phyloP scores from a whole-genome alignment of 2,888 invertebrate species.

The Cataglyphis cursor region DNA sequence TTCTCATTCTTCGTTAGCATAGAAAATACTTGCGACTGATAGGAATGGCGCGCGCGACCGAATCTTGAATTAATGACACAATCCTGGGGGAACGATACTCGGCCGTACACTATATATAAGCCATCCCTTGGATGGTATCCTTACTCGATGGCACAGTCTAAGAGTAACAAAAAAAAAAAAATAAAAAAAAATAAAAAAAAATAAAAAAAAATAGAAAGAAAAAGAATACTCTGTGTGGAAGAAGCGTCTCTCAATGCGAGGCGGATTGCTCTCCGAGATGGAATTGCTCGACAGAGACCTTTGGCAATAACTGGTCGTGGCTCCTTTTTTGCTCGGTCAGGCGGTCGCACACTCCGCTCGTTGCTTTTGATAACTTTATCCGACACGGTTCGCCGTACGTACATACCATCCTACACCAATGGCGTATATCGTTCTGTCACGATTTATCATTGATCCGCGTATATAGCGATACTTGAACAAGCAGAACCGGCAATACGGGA shows the following conservation, averaged over 20 bases:
- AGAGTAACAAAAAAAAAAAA: constrained; percentile 6
- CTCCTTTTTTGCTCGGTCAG: constrained; percentile 27
- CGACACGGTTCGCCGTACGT: constrained; percentile 58
- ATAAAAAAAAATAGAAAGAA: neutral
- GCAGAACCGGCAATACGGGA: constrained; percentile 13
- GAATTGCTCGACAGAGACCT: constrained; percentile 73
- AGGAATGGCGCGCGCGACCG: constrained; percentile 1
- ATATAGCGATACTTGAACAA: constrained; percentile 17
- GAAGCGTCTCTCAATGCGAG: constrained; percentile 54
- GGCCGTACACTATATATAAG: constrained; percentile 4
- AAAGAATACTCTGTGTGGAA: constrained; percentile 36
- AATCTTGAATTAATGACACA: constrained; percentile 47
- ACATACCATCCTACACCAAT: constrained; percentile 51
- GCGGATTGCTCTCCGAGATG: constrained; percentile 70
- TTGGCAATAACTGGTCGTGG: constrained; percentile 71
- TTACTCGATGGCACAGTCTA: constrained; percentile 23
- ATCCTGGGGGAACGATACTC: constrained; percentile 12
- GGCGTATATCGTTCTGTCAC: constrained; percentile 69
- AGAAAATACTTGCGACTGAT: constrained; percentile 39
- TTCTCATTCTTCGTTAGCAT: constrained; percentile 30
- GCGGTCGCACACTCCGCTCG: constrained; percentile 48
- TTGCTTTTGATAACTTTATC: constrained; percentile 71
- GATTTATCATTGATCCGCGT: constrained; percentile 73
- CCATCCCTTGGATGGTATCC: neutral
- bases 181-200: constrained; percentile 23